phyloP scores from a whole-genome alignment of 1,140 invertebrate genomes.

The Pteromalus puparum region DNA sequence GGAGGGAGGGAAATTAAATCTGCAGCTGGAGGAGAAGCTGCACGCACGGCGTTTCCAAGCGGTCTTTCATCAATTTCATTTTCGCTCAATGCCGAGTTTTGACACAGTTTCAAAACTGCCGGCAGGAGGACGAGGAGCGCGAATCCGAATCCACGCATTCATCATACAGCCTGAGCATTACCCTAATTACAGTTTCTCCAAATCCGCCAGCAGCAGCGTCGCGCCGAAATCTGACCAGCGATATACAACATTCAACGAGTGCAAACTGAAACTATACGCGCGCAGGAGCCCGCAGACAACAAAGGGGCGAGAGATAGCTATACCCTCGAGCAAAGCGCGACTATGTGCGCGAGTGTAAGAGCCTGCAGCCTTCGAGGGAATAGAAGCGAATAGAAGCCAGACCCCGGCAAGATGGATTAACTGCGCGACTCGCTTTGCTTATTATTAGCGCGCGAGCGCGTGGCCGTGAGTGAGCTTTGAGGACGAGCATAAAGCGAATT shows the following conservation, averaged over 20 bases:
- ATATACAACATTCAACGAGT: not conserved
- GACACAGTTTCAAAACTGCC: too few relatives aligned
- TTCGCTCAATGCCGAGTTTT: not conserved
- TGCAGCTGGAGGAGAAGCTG: not conserved
- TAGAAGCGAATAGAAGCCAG: not conserved
- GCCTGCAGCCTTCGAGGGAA: not conserved
- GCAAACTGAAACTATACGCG: too few relatives aligned
- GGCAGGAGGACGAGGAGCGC: too few relatives aligned
- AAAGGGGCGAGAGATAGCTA: not conserved
- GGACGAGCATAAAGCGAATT: not conserved
- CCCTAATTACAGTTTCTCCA: constrained; percentile 8
- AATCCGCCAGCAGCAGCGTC: not conserved
- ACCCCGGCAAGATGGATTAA: not conserved
- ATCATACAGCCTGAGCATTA: not conserved
- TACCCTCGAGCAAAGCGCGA: not conserved
- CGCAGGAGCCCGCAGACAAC: not conserved
- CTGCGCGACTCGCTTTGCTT: constrained; percentile 16
- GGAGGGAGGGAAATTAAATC: not conserved
- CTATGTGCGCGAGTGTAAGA: not conserved
- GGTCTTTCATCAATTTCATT: not conserved
- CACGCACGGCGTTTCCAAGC: not conserved
- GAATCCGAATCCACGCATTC: not conserved
- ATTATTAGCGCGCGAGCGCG: constrained; percentile 2
- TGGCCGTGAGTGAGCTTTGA: not conserved
- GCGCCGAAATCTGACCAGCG: constrained; percentile 8